Conservation (phyloP, 2,888 invertebrate species). For the Spicauda simplicius region DNA sequence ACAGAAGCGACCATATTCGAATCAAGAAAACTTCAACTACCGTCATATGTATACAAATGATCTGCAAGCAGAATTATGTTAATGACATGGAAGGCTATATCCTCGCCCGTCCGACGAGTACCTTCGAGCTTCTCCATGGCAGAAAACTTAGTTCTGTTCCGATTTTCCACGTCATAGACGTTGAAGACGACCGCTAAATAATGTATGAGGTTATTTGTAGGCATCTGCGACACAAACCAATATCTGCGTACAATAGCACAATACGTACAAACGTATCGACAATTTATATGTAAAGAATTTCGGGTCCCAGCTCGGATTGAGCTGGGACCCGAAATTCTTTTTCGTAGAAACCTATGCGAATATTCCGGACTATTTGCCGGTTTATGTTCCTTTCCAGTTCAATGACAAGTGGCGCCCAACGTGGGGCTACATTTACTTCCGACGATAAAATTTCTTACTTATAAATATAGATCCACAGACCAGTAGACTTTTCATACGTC, state of each 20-base stretch:
- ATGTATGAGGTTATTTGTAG: constrained; percentile 25
- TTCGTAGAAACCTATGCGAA: neutral
- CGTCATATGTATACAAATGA: too few relatives aligned
- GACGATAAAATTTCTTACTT: too few relatives aligned
- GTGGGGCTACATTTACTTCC: too few relatives aligned
- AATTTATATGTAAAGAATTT: neutral
- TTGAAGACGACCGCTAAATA: constrained; percentile 13
- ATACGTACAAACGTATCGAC: neutral
- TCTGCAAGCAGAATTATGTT: too few relatives aligned
- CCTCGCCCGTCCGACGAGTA: neutral
- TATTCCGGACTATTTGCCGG: neutral
- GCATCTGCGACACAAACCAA: constrained; percentile 17
- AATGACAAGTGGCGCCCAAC: neutral
- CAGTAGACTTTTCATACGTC: too few relatives aligned
- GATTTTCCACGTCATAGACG: neutral
- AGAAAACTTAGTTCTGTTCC: neutral
- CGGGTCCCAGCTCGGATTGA: too few relatives aligned
- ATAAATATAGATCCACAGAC: too few relatives aligned
- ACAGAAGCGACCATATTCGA: too few relatives aligned
- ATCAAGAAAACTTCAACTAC: too few relatives aligned
- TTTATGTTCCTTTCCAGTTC: neutral
- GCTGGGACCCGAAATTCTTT: neutral
- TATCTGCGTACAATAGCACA: constrained; percentile 12
- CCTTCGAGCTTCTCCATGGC: neutral
- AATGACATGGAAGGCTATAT: neutral